phyloP scores from a whole-genome alignment of 2,797 vertebrate species.

The Sylvilagus floridanus region DNA sequence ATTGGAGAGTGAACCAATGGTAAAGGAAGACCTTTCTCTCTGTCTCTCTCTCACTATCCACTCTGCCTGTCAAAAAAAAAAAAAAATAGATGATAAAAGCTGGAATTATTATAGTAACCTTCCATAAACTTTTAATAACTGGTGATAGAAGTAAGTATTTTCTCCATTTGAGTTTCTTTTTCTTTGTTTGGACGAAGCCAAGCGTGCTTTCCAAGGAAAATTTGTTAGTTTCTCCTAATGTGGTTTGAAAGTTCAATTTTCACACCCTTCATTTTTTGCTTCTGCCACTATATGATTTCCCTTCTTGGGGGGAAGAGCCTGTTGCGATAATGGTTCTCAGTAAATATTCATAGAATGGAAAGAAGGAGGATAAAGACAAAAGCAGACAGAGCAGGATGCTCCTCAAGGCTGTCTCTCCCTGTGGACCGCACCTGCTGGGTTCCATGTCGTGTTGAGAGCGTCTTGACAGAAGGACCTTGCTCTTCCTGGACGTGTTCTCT shows the following conservation, averaged over 20 bases:
- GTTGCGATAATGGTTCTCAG: not conserved
- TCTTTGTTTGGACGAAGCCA: conserved; percentile 51
- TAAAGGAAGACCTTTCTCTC: too few species aligned
- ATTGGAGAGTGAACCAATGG: too few species aligned
- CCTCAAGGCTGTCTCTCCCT: not conserved
- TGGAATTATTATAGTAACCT: conserved; percentile 6
- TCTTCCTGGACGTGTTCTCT: not conserved
- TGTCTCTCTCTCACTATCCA: too few species aligned
- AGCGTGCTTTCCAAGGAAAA: conserved; percentile 27
- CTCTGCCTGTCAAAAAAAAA: too few species aligned
- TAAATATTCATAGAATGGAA: not conserved
- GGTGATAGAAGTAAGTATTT: conserved; percentile 49
- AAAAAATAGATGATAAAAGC: conserved; percentile 34
- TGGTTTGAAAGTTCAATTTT: conserved; percentile 57
- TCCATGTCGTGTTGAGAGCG: not conserved
- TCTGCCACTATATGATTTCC: conserved; percentile 10
- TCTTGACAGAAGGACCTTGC: not conserved
- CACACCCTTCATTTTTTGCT: conserved; percentile 13
- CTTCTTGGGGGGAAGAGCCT: not conserved
- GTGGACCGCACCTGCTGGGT: not conserved
- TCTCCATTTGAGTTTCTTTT: conserved; percentile 37
- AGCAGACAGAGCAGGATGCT: not conserved
- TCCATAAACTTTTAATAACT: conserved; percentile 6
- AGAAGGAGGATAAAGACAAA: not conserved
- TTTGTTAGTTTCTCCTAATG: conserved; percentile 38